Conservation (phyloP, 1,140 invertebrate species). For the Bombus sibiricus region DNA sequence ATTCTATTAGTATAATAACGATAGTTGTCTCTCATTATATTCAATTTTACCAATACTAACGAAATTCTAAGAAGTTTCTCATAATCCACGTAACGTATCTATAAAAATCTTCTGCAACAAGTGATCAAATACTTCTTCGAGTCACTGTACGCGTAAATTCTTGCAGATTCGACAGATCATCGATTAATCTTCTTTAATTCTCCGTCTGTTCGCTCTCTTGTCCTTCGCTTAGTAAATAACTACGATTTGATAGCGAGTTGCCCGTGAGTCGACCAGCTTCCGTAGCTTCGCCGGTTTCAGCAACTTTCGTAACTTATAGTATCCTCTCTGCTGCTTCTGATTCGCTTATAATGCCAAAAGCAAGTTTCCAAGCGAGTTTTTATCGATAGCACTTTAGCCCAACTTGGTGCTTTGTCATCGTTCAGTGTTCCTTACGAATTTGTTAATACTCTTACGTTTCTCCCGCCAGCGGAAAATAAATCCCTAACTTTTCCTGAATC, state of each 20-base stretch:
- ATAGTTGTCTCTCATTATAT: too few species aligned
- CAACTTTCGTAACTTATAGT: slow-evolving; percentile 53
- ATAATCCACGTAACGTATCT: too few species aligned
- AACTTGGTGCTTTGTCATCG: slow-evolving; percentile 34
- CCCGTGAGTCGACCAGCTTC: background rate
- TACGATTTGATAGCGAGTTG: background rate
- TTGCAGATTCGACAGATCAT: background rate
- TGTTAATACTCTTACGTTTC: slow-evolving; percentile 8
- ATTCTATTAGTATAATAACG: too few species aligned
- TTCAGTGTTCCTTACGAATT: slow-evolving; percentile 21
- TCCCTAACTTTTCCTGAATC: background rate
- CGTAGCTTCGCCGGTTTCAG: background rate
- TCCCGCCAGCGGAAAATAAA: background rate
- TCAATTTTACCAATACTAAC: too few species aligned
- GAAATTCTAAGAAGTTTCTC: too few species aligned
- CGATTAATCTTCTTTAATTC: background rate
- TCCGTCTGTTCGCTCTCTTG: background rate
- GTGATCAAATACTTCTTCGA: background rate
- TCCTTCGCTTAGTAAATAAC: background rate
- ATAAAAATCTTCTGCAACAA: background rate
- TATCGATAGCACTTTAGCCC: slow-evolving; percentile 41
- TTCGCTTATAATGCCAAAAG: slow-evolving; percentile 53
- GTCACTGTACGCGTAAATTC: background rate
- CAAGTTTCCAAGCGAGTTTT: slow-evolving; percentile 42
- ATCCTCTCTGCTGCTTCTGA: slow-evolving; percentile 30